These are phyloP conservation scores for Diachasmimorpha longicaudata DNA, from an alignment of 1,140 invertebrate species.

Conservation along the genomic window DNA sequence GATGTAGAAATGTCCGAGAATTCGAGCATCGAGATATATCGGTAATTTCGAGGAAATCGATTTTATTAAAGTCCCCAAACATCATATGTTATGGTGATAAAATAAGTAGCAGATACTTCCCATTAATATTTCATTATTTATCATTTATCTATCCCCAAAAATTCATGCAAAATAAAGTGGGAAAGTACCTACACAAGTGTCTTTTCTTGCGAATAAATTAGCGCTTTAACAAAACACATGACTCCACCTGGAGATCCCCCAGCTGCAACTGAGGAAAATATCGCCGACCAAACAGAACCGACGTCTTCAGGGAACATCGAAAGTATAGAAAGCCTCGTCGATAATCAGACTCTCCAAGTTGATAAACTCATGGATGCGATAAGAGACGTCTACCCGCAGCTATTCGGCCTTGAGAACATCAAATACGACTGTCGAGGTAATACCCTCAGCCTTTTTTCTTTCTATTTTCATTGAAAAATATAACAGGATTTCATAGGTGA, in stretches of 20 bases:
- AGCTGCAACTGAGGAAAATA: constrained; percentile 20
- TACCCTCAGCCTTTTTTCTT: not conserved
- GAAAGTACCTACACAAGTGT: too few species aligned
- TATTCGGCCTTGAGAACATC: constrained; percentile 55
- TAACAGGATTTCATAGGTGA: constrained; percentile 44
- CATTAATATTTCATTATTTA: too few species aligned
- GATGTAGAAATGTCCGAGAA: constrained; percentile 62
- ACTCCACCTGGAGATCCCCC: constrained; percentile 35
- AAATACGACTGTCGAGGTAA: constrained; percentile 38
- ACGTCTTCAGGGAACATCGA: constrained; percentile 42
- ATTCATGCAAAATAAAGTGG: too few species aligned
- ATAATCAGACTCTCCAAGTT: constrained; percentile 57
- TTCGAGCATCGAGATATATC: constrained; percentile 65
- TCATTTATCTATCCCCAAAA: not conserved
- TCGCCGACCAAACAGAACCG: not conserved
- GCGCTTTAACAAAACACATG: constrained; percentile 39
- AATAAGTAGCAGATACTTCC: too few species aligned
- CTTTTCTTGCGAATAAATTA: not conserved
- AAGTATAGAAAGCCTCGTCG: constrained; percentile 58
- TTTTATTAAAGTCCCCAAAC: too few species aligned
- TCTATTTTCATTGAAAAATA: not conserved
- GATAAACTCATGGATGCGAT: constrained; percentile 51
- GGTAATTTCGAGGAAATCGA: constrained; percentile 39
- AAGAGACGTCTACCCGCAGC: constrained; percentile 49
- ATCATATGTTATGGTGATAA: too few species aligned